A percentile compares a stretch with the other conserved stretches of the same genome.
Evolutionary conservation across 37 sponge, comb jelly and placozoan genomes (phyloP).

Genomic region (Petrosia ficiformis): DNA sequence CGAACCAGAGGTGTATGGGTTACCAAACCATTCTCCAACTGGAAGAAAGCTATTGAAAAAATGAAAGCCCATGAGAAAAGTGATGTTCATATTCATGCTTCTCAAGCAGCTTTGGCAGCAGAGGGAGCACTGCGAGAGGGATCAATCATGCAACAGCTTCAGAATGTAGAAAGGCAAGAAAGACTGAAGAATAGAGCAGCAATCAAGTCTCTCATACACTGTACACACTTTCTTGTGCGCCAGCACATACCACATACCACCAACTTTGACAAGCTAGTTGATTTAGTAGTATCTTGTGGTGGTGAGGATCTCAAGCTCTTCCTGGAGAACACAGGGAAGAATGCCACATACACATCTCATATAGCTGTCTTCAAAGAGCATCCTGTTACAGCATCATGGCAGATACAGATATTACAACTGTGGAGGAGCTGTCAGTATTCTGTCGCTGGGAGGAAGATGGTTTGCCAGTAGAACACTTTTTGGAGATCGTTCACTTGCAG

Average conservation of each 20-base stretch:
- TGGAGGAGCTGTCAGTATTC: conserved; percentile 69
- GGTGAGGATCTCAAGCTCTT: conserved; percentile 47
- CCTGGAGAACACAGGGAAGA: conserved; percentile 46
- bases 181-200: conserved; percentile 56
- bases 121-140: conserved; percentile 26
- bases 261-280: conserved; percentile 58
- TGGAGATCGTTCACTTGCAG: conserved; percentile 63
- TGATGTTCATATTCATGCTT: not conserved
- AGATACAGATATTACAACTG: conserved; percentile 66
- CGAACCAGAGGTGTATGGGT: conserved; percentile 42
- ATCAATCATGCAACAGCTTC: conserved; percentile 56
- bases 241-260: conserved; percentile 63
- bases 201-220: conserved; percentile 57
- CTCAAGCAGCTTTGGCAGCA: conserved; percentile 3
- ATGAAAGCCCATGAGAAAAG: conserved; percentile 44
- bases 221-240: conserved; percentile 59
- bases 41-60: conserved; percentile 63
- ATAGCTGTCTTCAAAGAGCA: conserved; percentile 50
- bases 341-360: conserved; percentile 65
- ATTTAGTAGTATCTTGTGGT: conserved; percentile 67
- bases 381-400: conserved; percentile 52
- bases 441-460: conserved; percentile 78
- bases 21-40: conserved; percentile 60
- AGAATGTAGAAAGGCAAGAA: conserved; percentile 25
- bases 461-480: conserved; percentile 64